Percentiles rank a stretch among this genome's conserved stretches.
Conservation (phyloP, 2,888 invertebrate genomes). For the Molorchus minor region DNA sequence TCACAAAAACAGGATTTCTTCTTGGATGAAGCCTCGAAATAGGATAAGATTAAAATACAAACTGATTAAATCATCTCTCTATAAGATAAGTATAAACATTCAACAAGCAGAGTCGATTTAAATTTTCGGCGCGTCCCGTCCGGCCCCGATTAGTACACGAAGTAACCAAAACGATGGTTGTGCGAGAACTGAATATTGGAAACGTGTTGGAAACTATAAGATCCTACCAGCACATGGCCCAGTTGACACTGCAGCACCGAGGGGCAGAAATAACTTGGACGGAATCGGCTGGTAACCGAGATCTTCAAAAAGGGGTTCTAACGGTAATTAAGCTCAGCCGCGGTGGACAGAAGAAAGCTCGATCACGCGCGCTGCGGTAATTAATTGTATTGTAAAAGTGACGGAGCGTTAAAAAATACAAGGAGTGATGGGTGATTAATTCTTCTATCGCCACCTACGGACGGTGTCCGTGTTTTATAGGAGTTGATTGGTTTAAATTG, state of each 20-base stretch:
- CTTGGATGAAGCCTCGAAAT: background rate
- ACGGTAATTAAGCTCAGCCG: background rate
- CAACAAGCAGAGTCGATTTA: background rate
- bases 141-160: constrained; percentile 14
- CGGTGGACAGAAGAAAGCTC: background rate
- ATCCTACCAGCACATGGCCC: constrained; percentile 28
- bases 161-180: constrained; percentile 21
- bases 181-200: constrained; percentile 30
- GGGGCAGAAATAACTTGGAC: constrained; percentile 16
- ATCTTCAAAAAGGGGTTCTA: background rate
- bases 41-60: background rate
- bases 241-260: constrained; percentile 14
- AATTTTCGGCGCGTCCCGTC: constrained; percentile 25
- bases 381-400: background rate
- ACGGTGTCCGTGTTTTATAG: too few relatives aligned
- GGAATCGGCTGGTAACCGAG: background rate
- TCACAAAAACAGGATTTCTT: background rate
- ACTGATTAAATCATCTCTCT: background rate
- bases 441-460: too few relatives aligned
- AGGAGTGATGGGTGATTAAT: too few relatives aligned
- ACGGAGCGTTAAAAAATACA: background rate
- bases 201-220: constrained; percentile 21
- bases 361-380: background rate
- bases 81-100: background rate
- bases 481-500: too few relatives aligned